Base-by-base conservation (phyloP, 2,888 invertebrate genomes). In the Hymenopus coronatus region DNA sequence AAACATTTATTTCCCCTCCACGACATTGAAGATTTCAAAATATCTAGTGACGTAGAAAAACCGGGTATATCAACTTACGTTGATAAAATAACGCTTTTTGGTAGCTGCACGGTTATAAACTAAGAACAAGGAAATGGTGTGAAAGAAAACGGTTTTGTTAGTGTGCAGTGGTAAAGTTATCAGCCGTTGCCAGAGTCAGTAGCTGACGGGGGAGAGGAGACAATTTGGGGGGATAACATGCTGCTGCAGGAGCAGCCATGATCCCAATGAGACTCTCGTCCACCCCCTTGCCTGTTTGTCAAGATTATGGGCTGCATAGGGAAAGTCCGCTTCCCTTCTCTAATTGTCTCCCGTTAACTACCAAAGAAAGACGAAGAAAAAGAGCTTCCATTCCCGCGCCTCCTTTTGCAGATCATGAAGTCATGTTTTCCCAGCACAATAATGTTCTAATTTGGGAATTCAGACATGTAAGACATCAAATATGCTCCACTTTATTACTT, bases 281-380 rank as follows among this genome's bases (percentile, higher is more conserved):
- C 87, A 33, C 33, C 87, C 87, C 87, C 82, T 87, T 82, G 87
- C 87, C n/a, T 87, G 87, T 87, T 87, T 87, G 87, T 87, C 87
- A 87, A 87, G 87, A 87, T 87, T 87, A 87, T 33, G 82, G 87
- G 87, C 81, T 87, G 81, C 87, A 87, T 28, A 81, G 70, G 87
- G 81, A 30, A 30, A 25, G 25, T 25, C 25, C 1, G 15, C 12
- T 46, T 27, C 46, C 30, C 12, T 25, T 28, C 87, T 87, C 82
- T 87, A 87, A 87, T 87, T 87, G 87, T 87, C 86, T 86, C 70
- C 81, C 81, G 81, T n/a, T 54, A 70, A 70, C 54, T 70, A 70
- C 54, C 54, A 70, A 70, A 54, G 20, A 70, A 70, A 70, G 54
- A 70, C 20, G 54, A 20, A 70, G 54, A 70, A 70, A 70, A 70